Base-by-base conservation (phyloP, 1,140 invertebrate genomes). In the Dendroctonus ponderosae region DNA sequence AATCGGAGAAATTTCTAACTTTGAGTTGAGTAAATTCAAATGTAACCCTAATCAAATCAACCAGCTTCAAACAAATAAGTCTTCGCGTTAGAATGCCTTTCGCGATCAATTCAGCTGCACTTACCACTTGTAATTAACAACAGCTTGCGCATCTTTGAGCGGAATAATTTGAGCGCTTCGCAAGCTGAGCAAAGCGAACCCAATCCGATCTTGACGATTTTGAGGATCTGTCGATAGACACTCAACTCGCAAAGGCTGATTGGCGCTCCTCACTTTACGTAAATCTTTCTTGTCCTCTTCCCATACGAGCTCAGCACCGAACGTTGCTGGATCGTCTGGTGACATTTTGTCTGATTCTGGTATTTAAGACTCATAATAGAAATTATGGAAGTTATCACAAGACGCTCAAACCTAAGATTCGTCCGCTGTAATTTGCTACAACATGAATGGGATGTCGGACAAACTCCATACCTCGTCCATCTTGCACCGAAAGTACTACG, bases 391-490 rank as follows among this genome's bases (percentile, higher is more conserved):
- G 1, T 59, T 51, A 59, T 14, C 53, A 39, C 11, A 66, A 52
- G 40, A 39, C 4, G 52, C 15, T 1, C 15, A 9, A 56, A 56
- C 71, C 71, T 48, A 84, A 71, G 0, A 77, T 78, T 69, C 80
- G 72, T 53, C 79, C 80, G 73, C 82, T 81, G 59, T 84, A 79
- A 57, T 81, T 82, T 42, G 79, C 82, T 50, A 78, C 73, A 44
- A 85, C 74, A 48, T 78, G 71, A 0, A 80, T 80, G 5, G 80
- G 78, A 68, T 81, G 71, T 67, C 72, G 63, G 40, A 83, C 68
- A 68, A 80, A 80, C 15, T 81, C 79, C 73, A 84, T 83, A 63
- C 80, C 79, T 70, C 74, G 75, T 77, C 82, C 82, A 76, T 83
- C 81, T 72, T 80, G 80, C 51, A 84, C 77, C n/a, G 77, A 77